Evolutionary conservation across 2,797 vertebrate species (phyloP), one percentile per base, ranked within the genome.

Genomic region (Lagodon rhomboides): DNA sequence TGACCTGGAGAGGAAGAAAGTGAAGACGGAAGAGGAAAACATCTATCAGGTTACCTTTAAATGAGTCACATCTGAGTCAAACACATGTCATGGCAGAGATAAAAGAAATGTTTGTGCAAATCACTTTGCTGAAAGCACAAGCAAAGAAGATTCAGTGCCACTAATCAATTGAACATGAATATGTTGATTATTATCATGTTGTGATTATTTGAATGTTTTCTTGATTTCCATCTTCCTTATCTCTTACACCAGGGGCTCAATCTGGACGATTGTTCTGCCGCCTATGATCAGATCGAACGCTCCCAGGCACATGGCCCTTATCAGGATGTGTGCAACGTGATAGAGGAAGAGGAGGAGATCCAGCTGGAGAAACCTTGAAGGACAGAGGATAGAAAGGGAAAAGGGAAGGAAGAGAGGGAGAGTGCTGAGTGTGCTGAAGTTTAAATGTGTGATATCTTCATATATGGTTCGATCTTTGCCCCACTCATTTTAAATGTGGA

Each of bases 231-330:
- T 68, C 34, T 44, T 63, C 17, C 20, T 73, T 64, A 18, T 75
- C 46, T 79, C 58, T 30, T 16, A 75, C 61, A 20, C 20, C 73
- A 97, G 97, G 97, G 97, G 43, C 93, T 98, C 20, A 97, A 97
- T 86, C 86, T 97, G 4, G 96, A 97, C 0, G 96, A 97, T 3
- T 96, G 96, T 60, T 87, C 83, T 58, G 84, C 95, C 60, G 90
- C 95, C 79, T 98, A 98, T 20, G 96, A 98, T 85, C 96, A 97
- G 89, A 97, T 98, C 47, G 95, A 96, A 30, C 92, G 95, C 23
- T 85, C 89, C 43, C 93, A 92, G 47, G 82, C 81, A 63, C 93
- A 93, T 18, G 93, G 93, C 62, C 95, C 92, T 1, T 98, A 97
- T 89, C 93, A 98, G 87, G 97, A 97, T 22, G 96, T 98, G 74